Evolutionary conservation across 2,888 invertebrate genomes (phyloP).

Genomic region (Pyralis farinalis): DNA sequence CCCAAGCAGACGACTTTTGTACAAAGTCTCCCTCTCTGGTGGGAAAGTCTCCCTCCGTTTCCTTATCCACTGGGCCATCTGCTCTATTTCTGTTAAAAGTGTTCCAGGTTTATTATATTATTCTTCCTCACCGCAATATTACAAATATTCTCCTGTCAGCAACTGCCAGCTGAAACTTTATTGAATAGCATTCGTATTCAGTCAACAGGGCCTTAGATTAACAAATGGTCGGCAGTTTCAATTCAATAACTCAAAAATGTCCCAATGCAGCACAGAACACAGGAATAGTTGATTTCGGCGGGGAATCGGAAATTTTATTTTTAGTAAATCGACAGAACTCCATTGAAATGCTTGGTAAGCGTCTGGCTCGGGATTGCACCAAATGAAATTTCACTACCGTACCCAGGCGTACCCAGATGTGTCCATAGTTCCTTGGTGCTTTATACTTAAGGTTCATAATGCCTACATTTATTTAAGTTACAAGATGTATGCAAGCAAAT

Average conservation of each 20-base stretch:
- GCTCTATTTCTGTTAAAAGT: no score
- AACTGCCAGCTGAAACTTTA: neutral
- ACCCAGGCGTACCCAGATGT: neutral
- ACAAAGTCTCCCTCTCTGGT: no score
- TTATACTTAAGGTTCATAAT: neutral
- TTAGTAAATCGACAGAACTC: constrained; percentile 17
- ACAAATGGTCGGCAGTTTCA: neutral
- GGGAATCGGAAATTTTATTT: constrained; percentile 26
- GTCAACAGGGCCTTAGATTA: neutral
- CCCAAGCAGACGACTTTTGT: no score
- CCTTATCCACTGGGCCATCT: no score
- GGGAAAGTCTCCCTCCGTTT: no score
- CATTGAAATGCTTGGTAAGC: constrained; percentile 30
- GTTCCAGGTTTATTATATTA: no score
- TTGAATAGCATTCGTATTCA: neutral
- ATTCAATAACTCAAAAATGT: neutral
- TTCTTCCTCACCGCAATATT: no score
- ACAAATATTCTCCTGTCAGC: no score
- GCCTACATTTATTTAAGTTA: neutral
- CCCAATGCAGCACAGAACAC: constrained; percentile 9
- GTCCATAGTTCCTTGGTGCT: neutral
- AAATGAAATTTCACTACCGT: constrained; percentile 33
- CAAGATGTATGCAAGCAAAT: neutral
- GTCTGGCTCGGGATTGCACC: constrained; percentile 28
- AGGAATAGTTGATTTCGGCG: constrained; percentile 19